Evolutionary conservation across 53 echinoderm and acorn worm genomes (phyloP).

Genomic region (Zoroaster sp.): DNA sequence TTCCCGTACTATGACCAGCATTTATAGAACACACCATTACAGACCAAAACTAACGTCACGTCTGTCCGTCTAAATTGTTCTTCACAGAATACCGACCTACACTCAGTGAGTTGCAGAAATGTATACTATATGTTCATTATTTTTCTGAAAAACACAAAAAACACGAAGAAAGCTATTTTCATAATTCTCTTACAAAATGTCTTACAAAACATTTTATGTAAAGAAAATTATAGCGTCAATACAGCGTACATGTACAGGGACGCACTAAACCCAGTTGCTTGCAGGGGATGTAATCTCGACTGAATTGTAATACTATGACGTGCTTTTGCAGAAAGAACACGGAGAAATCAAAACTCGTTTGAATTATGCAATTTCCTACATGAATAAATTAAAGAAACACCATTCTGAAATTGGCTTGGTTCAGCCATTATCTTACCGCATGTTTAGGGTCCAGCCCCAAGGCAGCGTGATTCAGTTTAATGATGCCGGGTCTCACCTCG

Average conservation of each 20-base stretch:
- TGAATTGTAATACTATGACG: too few species aligned
- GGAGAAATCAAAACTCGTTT: too few species aligned
- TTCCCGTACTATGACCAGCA: too few species aligned
- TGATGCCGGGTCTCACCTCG: neutral
- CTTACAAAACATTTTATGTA: conserved; percentile 43
- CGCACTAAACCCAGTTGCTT: too few species aligned
- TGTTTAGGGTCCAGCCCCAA: conserved; percentile 49
- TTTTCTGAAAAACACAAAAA: neutral
- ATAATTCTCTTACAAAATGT: neutral
- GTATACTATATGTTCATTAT: neutral
- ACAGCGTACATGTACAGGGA: neutral
- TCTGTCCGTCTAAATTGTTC: neutral
- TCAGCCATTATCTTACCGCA: conserved; percentile 11
- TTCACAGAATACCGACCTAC: neutral
- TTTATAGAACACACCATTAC: too few species aligned
- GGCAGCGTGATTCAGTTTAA: neutral
- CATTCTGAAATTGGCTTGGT: neutral
- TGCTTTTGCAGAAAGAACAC: too few species aligned
- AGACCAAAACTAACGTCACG: neutral
- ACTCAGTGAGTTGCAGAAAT: neutral
- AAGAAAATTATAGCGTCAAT: too few species aligned
- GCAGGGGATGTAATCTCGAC: too few species aligned
- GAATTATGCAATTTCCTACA: too few species aligned
- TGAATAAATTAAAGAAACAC: too few species aligned
- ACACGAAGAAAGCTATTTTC: neutral